phyloP scores from a whole-genome alignment of 1,140 invertebrate genomes.

The Lucilia sericata region DNA sequence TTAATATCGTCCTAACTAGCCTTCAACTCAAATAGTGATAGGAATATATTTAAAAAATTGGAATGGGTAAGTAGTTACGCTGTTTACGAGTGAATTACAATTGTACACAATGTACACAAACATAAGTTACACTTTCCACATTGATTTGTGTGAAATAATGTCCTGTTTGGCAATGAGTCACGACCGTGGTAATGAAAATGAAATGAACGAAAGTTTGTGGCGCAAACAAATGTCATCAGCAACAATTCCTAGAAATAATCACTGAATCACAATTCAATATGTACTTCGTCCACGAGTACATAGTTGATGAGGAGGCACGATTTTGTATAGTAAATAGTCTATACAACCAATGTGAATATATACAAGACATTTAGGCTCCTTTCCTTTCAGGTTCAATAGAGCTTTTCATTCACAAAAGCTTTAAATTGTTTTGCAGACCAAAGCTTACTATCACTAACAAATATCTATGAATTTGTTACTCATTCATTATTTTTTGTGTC shows the following conservation, averaged over 20 bases:
- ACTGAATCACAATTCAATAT: conserved; percentile 38
- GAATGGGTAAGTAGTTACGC: no score
- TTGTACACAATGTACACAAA: neutral
- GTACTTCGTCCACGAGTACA: neutral
- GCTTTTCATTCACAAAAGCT: conserved; percentile 49
- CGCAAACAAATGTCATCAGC: conserved; percentile 33
- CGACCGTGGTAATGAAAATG: conserved; percentile 12
- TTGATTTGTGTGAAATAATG: conserved; percentile 7
- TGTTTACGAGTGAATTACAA: no score
- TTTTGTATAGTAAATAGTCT: neutral
- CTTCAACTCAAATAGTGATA: no score
- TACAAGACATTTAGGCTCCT: conserved; percentile 28
- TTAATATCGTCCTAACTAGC: no score
- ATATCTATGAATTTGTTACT: neutral
- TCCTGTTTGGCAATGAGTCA: conserved; percentile 35
- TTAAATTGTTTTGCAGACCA: neutral
- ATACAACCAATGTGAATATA: neutral
- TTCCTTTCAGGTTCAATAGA: neutral
- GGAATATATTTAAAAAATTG: no score
- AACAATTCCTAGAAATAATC: conserved; percentile 45
- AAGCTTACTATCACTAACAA: neutral
- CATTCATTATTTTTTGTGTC: conserved; percentile 39
- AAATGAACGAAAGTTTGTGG: conserved; percentile 14
- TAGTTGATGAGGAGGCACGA: neutral
- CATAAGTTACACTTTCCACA: neutral